Evolutionary conservation across 2,797 vertebrate species (phyloP).

Genomic region (Vultur gryphus): DNA sequence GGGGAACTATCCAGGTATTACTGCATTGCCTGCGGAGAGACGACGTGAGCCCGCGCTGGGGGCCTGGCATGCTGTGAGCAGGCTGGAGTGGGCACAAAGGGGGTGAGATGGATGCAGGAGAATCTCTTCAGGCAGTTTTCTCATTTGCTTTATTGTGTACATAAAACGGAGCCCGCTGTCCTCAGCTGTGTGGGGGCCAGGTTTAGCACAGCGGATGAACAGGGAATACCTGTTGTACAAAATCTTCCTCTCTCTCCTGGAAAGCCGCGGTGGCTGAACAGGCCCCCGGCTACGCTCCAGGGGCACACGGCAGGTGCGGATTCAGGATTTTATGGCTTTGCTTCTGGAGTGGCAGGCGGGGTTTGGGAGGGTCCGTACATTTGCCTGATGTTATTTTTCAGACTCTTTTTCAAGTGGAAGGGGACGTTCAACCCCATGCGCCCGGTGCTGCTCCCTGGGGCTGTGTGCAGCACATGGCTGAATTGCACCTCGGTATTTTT

Average conservation of each 20-base stretch:
- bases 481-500: background rate
- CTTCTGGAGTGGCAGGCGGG: background rate
- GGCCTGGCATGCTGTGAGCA: background rate
- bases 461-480: background rate
- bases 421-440: accelerated
- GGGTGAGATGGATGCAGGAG: background rate
- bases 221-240: background rate
- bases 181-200: accelerated
- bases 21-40: background rate
- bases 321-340: background rate
- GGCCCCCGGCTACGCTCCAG: accelerated
- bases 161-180: background rate
- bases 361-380: background rate
- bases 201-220: background rate
- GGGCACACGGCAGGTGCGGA: background rate
- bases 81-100: background rate
- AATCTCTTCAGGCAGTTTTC: background rate
- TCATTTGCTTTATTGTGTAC: background rate
- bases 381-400: background rate
- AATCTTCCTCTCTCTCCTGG: background rate
- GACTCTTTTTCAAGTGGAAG: background rate
- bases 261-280: background rate
- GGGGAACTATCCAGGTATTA: background rate
- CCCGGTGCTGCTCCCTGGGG: background rate
- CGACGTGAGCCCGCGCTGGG: accelerated